A percentile compares a stretch with the other conserved stretches of the same genome.
These are phyloP conservation scores for Sclerodermus sp. DNA, from an alignment of 2,888 invertebrate species.

Conservation along the genomic window DNA sequence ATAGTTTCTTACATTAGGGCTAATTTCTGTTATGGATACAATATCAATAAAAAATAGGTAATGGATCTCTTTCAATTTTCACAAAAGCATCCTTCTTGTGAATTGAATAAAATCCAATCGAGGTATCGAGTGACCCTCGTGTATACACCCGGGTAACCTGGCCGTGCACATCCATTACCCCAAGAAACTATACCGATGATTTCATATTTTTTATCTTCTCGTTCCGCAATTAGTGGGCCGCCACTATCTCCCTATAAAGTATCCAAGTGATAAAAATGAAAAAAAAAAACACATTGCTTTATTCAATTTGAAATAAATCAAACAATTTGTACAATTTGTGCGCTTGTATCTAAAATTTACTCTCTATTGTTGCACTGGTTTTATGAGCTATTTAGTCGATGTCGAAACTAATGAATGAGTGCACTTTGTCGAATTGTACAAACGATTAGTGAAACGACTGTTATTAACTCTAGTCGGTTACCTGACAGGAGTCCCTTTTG, in stretches of 20 bases:
- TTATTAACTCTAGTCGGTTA: constrained; percentile 47
- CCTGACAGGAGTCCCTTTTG: constrained; percentile 81
- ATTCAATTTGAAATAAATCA: background rate
- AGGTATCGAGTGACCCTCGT: constrained; percentile 81
- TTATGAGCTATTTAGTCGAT: too few species aligned
- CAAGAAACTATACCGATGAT: constrained; percentile 85
- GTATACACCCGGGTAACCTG: constrained; percentile 84
- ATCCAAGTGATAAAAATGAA: background rate
- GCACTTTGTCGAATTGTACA: too few species aligned
- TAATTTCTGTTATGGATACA: constrained; percentile 3
- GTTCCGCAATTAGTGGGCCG: constrained; percentile 74
- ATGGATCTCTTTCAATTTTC: constrained; percentile 59
- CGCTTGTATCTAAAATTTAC: too few species aligned
- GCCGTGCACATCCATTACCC: constrained; percentile 86
- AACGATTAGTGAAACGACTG: too few species aligned
- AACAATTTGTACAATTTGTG: too few species aligned
- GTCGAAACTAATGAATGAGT: too few species aligned
- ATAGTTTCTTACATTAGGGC: too few species aligned
- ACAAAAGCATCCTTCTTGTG: constrained; percentile 82
- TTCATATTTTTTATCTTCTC: constrained; percentile 75
- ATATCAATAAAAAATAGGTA: constrained; percentile 13
- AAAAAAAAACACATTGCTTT: too few species aligned
- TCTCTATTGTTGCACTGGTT: too few species aligned
- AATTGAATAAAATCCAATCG: constrained; percentile 78
- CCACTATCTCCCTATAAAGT: constrained; percentile 76